Percentiles rank a stretch among this genome's conserved stretches.
Conservation (phyloP, 64 coral and sea anemone species). For the Stichodactyla mertensii region DNA sequence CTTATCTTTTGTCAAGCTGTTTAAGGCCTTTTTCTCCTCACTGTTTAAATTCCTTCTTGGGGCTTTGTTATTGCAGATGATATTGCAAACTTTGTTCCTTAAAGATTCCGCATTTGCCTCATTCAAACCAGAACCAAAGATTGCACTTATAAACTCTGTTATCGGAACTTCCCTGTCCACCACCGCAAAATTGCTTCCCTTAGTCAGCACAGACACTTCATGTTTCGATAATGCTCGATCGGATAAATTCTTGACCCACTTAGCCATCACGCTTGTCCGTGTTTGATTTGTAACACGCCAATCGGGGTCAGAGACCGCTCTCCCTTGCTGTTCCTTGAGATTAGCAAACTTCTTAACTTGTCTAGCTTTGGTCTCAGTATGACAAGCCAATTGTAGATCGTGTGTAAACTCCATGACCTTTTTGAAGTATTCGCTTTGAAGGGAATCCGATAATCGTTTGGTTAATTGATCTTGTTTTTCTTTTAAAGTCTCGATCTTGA, state of each 20-base stretch:
- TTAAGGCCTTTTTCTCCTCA: background rate
- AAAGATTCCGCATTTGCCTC: constrained; percentile 18
- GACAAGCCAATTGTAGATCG: constrained; percentile 4
- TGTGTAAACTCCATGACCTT: background rate
- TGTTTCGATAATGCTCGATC: background rate
- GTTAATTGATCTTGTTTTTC: constrained; percentile 14
- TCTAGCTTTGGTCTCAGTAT: constrained; percentile 2
- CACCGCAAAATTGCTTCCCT: constrained; percentile 22
- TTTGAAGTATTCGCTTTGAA: background rate
- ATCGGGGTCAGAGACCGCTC: background rate
- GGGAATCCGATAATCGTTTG: background rate
- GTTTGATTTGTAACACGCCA: too few relatives aligned
- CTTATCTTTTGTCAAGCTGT: constrained; percentile 1
- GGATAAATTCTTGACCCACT: constrained; percentile 5
- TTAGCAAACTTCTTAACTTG: background rate
- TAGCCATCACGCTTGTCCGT: background rate
- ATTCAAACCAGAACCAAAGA: background rate
- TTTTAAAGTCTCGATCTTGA: constrained; percentile 8
- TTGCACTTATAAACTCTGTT: constrained; percentile 7
- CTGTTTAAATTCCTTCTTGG: background rate
- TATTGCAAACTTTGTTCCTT: constrained; percentile 28
- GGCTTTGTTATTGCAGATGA: constrained; percentile 2
- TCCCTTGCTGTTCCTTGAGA: background rate
- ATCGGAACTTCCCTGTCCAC: background rate
- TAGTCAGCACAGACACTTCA: background rate